Conservation (phyloP, 1,140 invertebrate species). For the Caenorhabditis briggsae region DNA sequence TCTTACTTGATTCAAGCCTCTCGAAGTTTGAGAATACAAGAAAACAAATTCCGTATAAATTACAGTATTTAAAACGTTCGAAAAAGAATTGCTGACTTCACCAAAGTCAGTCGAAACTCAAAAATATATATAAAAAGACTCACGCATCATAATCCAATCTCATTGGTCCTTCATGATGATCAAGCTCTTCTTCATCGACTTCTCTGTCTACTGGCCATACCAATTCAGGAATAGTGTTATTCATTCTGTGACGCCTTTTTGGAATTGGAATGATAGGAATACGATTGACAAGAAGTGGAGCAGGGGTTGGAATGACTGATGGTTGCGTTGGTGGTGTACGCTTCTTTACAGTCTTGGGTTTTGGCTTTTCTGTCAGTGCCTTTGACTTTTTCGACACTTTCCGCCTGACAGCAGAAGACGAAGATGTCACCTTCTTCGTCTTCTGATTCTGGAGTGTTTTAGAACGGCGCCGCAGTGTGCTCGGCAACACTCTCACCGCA, state of each 20-base stretch:
- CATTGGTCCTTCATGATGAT: slow-evolving; percentile 58
- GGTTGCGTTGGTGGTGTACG: neutral
- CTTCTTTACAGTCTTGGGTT: slow-evolving; percentile 12
- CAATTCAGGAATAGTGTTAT: neutral
- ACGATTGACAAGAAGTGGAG: neutral
- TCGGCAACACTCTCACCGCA: slow-evolving; percentile 45
- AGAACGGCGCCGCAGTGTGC: slow-evolving; percentile 50
- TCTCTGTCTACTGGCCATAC: slow-evolving; percentile 41
- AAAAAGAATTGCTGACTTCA: neutral
- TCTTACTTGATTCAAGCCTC: too few species aligned
- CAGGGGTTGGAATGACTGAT: neutral
- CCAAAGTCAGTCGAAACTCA: neutral
- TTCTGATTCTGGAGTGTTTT: slow-evolving; percentile 15
- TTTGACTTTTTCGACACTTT: neutral
- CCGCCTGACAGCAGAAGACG: slow-evolving; percentile 36
- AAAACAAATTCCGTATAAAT: too few species aligned
- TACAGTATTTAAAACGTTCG: neutral
- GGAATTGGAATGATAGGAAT: neutral
- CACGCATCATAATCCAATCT: slow-evolving; percentile 58
- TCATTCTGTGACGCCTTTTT: neutral
- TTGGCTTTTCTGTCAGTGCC: neutral
- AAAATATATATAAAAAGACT: neutral
- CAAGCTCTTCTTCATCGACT: slow-evolving; percentile 42
- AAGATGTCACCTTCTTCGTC: slow-evolving; percentile 47
- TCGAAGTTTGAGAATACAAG: too few species aligned